Conservation (phyloP, 2,113 vertebrate species). For the Ptilonorhynchus violaceus region DNA sequence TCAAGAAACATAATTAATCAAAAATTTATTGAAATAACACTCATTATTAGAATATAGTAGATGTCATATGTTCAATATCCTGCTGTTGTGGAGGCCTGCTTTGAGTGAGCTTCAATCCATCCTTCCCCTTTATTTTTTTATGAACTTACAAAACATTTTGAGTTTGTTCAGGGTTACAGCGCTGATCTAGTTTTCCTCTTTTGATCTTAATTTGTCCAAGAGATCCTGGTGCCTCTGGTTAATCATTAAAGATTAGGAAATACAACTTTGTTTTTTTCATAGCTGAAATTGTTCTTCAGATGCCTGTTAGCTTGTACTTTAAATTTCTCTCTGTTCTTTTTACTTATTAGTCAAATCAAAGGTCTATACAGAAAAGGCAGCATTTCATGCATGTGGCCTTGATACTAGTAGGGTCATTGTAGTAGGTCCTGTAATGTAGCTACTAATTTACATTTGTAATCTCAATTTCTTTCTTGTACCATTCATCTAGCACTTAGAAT, state of each 20-base stretch:
- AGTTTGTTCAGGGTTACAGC: neutral
- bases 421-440: neutral
- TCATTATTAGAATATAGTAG: neutral
- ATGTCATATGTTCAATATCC: neutral
- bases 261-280: neutral
- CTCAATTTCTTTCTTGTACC: neutral
- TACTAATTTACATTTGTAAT: neutral
- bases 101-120: neutral
- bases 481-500: neutral
- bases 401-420: neutral
- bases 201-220: neutral
- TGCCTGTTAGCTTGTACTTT: neutral
- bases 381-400: neutral
- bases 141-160: neutral
- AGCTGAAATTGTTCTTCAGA: neutral
- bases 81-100: neutral
- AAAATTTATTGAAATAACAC: neutral
- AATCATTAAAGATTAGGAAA: conserved; percentile 29
- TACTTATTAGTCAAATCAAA: neutral
- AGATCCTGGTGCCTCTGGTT: neutral
- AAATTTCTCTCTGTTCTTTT: neutral
- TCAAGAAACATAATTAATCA: neutral
- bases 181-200: neutral
- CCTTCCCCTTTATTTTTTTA: neutral
- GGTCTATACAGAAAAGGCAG: neutral